Evolutionary conservation across 2,113 vertebrate species (phyloP), one percentile per base, ranked within the genome.

Genomic region (Heliornis fulica): DNA sequence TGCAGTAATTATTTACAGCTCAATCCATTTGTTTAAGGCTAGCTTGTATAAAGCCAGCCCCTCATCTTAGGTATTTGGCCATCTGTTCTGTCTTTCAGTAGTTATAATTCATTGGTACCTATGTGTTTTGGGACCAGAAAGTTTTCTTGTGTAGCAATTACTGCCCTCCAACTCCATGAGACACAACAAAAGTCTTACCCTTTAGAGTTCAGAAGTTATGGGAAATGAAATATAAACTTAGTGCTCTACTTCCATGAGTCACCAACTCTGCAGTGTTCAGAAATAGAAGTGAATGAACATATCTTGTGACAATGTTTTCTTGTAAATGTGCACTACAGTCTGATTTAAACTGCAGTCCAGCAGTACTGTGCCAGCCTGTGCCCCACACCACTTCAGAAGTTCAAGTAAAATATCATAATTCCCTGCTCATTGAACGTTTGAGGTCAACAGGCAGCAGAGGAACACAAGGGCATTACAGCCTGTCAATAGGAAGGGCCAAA

Each of bases 1-100:
- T 45, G 43, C 70, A 94, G 93, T 93, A 96, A 96, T 97, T 96
- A 96, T 96, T 90, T 96, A 93, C 89, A 90, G 85, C 84, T 76
- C 74, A 87, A 74, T 83, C 90, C 94, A 82, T 96, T 96, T 94
- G 76, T 77, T 84, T 90, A 38, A 43, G 89, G 34, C 69, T 82
- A 61, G 71, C 78, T 89, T 82, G 60, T 66, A 31, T 23, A 20
- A 76, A 92, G 93, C 82, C 95, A 94, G 64, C 46, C 45, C 75
- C 84, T 87, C 69, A 48, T 90, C 91, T 82, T 7, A 68, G 74
- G 82, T 20, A 22, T 54, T 45, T 86, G 63, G 53, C 93, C 89
- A 96, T 96, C 94, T 97, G 95, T 23, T 83, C 34, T 77, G 48
- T 7, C 31, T 63, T 79, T 34, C 86, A 66, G 85, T 5, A 38